phyloP scores from a whole-genome alignment of 2,888 invertebrate species.

The Diaperis boleti region DNA sequence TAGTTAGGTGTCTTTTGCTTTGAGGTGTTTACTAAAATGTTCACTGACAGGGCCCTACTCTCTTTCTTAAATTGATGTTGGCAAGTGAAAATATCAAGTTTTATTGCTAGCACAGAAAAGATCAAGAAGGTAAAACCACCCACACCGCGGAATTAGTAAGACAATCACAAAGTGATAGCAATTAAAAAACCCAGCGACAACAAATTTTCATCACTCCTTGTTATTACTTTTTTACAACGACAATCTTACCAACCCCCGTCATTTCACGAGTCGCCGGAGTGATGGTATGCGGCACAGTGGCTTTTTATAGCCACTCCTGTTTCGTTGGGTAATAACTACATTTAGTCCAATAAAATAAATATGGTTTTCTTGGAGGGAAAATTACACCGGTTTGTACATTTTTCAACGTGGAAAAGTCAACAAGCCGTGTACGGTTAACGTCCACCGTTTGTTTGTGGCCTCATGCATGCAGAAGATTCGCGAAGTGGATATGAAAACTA shows the following conservation, averaged over 20 bases:
- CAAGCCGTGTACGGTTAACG: too few species aligned
- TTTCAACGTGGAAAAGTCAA: background rate
- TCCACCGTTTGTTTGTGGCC: too few species aligned
- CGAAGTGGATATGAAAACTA: too few species aligned
- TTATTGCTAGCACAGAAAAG: too few species aligned
- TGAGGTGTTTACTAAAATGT: too few species aligned
- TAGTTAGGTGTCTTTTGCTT: slow-evolving; percentile 29
- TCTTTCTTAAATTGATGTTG: too few species aligned
- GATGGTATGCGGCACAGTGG: slow-evolving; percentile 16
- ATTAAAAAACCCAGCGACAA: too few species aligned
- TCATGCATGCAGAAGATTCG: too few species aligned
- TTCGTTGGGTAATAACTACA: slow-evolving; percentile 24
- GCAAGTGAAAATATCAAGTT: too few species aligned
- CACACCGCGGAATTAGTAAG: background rate
- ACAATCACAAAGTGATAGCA: slow-evolving; percentile 25
- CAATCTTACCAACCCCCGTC: slow-evolving; percentile 22
- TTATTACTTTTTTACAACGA: too few species aligned
- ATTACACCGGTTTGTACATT: slow-evolving; percentile 1
- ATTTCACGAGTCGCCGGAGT: slow-evolving; percentile 34
- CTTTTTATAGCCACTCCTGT: slow-evolving; percentile 32
- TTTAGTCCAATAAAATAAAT: slow-evolving; percentile 21
- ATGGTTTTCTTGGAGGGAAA: slow-evolving; percentile 1
- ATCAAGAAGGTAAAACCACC: background rate
- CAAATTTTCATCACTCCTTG: too few species aligned
- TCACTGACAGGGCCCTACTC: too few species aligned